These are phyloP conservation scores for Amyelois transitella DNA, from an alignment of 1,140 invertebrate species.

Conservation along the genomic window DNA sequence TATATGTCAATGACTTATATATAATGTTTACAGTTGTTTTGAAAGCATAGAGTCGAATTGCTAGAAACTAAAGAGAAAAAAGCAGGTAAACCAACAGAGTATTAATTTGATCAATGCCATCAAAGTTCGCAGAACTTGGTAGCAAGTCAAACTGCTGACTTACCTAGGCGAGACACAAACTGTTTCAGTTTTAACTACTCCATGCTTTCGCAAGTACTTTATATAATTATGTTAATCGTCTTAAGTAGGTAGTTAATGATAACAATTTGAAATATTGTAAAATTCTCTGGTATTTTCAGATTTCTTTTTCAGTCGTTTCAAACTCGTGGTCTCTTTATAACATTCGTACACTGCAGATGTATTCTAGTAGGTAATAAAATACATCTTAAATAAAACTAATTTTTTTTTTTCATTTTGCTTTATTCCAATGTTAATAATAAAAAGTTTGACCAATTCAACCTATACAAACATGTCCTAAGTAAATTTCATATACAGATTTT, in stretches of 20 bases:
- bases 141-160: conserved; percentile 14
- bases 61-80: not conserved
- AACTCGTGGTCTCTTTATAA: no score
- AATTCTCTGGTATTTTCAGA: no score
- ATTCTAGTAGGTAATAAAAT: no score
- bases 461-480: conserved; percentile 27
- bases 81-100: conserved; percentile 8
- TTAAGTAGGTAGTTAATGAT: no score
- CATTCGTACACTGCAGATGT: no score
- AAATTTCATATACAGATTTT: conserved; percentile 25
- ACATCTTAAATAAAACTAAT: not conserved
- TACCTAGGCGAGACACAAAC: not conserved
- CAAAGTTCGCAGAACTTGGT: conserved; percentile 24
- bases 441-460: not conserved
- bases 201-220: not conserved
- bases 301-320: no score
- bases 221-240: not conserved
- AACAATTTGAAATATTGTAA: no score
- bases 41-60: not conserved
- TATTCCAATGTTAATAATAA: not conserved
- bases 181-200: not conserved
- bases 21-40: no score
- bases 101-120: conserved; percentile 52
- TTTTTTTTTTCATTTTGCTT: no score
- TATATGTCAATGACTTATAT: no score